Evolutionary conservation across 1,140 invertebrate genomes (phyloP).

Genomic region (Drosophila ficusphila): DNA sequence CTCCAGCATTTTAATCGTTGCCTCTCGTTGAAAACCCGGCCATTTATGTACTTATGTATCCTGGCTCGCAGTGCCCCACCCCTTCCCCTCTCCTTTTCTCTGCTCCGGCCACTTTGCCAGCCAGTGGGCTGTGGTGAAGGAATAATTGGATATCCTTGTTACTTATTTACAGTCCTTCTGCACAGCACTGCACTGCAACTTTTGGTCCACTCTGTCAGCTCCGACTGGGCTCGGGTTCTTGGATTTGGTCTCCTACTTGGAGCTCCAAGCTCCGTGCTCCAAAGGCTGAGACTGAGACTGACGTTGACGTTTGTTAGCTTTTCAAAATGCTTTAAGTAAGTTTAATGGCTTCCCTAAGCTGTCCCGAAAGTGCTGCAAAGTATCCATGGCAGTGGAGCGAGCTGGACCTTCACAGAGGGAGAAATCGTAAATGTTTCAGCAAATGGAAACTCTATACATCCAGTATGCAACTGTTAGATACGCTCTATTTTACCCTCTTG

Average conservation of each 20-base stretch:
- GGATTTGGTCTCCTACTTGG: conserved; percentile 12
- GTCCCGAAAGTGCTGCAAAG: conserved; percentile 55
- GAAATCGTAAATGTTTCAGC: conserved; percentile 34
- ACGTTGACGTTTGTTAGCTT: conserved; percentile 73
- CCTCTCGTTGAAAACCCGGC: conserved; percentile 7
- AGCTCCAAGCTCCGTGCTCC: too few species aligned
- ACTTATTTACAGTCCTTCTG: conserved; percentile 65
- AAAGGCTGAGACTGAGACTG: conserved; percentile 62
- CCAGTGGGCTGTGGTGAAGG: conserved; percentile 43
- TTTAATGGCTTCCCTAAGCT: conserved; percentile 76
- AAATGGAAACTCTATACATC: conserved; percentile 6
- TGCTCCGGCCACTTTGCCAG: conserved; percentile 4
- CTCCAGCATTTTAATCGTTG: conserved; percentile 66
- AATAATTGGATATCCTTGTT: conserved; percentile 82
- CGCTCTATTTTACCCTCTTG: neutral
- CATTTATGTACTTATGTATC: conserved; percentile 43
- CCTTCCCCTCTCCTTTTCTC: neutral
- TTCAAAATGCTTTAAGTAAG: conserved; percentile 75
- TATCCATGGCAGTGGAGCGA: conserved; percentile 24
- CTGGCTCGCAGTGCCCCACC: neutral
- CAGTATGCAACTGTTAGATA: conserved; percentile 1
- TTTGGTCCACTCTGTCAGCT: conserved; percentile 20
- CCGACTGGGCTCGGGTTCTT: conserved; percentile 22
- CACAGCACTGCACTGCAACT: conserved; percentile 31
- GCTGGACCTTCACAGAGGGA: neutral